Conservation (phyloP, 1,140 invertebrate species). For the Drosophila cardini region DNA sequence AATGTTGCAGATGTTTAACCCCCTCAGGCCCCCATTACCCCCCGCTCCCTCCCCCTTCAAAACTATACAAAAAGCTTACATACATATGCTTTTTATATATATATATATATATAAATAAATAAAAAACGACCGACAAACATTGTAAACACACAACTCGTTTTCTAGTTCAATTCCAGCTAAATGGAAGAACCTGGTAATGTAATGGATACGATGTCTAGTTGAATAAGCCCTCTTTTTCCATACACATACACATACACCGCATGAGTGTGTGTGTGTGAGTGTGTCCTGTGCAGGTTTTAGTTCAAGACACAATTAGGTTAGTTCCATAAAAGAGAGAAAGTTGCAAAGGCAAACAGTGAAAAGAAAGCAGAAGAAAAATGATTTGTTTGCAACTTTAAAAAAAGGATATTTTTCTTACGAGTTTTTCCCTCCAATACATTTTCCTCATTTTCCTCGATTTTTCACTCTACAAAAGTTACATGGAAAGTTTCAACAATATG, state of each 20-base stretch:
- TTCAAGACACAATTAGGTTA: slow-evolving; percentile 75
- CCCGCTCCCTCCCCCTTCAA: too few species aligned
- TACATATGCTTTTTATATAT: slow-evolving; percentile 8
- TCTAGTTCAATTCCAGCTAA: slow-evolving; percentile 82
- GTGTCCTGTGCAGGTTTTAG: slow-evolving; percentile 44
- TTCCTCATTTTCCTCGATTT: slow-evolving; percentile 2
- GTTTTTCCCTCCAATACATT: slow-evolving; percentile 4
- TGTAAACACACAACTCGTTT: slow-evolving; percentile 73
- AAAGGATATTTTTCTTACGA: neutral
- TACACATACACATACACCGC: neutral
- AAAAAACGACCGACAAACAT: slow-evolving; percentile 40
- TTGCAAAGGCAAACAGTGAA: slow-evolving; percentile 27
- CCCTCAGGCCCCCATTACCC: too few species aligned
- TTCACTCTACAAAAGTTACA: slow-evolving; percentile 9
- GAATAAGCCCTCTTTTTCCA: slow-evolving; percentile 40
- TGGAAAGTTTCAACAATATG: slow-evolving; percentile 21
- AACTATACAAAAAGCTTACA: slow-evolving; percentile 8
- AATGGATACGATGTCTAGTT: slow-evolving; percentile 71
- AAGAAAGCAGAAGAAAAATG: slow-evolving; percentile 2
- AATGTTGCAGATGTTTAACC: slow-evolving; percentile 31
- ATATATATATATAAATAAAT: slow-evolving; percentile 11
- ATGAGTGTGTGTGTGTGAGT: slow-evolving; percentile 29
- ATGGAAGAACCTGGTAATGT: slow-evolving; percentile 71
- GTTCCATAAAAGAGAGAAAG: slow-evolving; percentile 53
- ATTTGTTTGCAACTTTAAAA: slow-evolving; percentile 20